Evolutionary conservation across 2,113 vertebrate species (phyloP).

Genomic region (Cryptotis parvus): DNA sequence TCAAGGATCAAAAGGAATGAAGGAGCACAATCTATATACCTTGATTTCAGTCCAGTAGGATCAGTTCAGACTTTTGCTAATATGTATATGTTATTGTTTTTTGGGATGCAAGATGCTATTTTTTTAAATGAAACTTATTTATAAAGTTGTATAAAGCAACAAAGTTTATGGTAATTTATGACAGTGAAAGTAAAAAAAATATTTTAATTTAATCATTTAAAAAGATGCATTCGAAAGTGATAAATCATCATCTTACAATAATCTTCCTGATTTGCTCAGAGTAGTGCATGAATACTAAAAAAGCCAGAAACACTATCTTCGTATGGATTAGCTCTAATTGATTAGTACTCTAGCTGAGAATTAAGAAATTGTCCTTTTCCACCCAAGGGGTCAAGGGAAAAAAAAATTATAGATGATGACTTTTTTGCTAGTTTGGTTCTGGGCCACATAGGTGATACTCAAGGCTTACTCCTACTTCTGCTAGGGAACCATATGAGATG

Average conservation of each 20-base stretch:
- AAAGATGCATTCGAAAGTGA: not conserved
- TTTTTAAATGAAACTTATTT: too few species aligned
- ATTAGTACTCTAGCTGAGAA: not conserved
- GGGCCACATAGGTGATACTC: too few species aligned
- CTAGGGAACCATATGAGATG: too few species aligned
- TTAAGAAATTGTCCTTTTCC: not conserved
- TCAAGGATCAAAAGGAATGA: too few species aligned
- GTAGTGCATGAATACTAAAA: constrained; percentile 7
- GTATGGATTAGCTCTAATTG: not conserved
- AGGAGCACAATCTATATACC: not conserved
- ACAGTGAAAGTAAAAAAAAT: not conserved
- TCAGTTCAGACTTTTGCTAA: not conserved
- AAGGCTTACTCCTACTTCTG: too few species aligned
- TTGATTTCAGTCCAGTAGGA: not conserved
- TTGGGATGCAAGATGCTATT: too few species aligned
- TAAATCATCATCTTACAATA: not conserved
- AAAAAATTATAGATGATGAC: constrained; percentile 17
- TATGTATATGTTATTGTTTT: not conserved
- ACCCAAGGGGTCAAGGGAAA: not conserved
- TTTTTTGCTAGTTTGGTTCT: too few species aligned
- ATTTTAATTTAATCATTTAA: not conserved
- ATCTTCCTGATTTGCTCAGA: not conserved
- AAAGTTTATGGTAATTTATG: not conserved
- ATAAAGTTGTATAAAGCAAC: not conserved
- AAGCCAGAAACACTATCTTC: not conserved